phyloP scores from a whole-genome alignment of 2,797 vertebrate genomes.

The Galago senegalensis region DNA sequence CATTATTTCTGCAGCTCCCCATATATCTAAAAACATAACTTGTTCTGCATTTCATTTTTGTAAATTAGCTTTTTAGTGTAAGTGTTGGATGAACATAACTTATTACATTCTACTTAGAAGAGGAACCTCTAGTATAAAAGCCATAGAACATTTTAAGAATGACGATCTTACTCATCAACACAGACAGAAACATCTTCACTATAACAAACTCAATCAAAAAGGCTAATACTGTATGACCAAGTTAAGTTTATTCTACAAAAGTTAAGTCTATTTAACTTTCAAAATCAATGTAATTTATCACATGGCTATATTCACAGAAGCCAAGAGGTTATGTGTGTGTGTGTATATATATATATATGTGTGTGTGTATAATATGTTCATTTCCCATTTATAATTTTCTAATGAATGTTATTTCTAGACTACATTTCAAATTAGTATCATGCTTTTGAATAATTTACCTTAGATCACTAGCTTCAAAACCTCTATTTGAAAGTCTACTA shows the following conservation, averaged over 20 bases:
- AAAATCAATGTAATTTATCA: conserved; percentile 49
- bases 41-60: conserved; percentile 4
- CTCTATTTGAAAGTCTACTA: background rate
- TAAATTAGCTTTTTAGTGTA: background rate
- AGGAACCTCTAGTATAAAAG: conserved; percentile 8
- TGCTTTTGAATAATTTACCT: conserved; percentile 42
- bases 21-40: background rate
- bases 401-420: conserved; percentile 6
- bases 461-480: conserved; percentile 36
- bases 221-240: conserved; percentile 10
- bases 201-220: conserved; percentile 26
- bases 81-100: background rate
- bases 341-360: no score
- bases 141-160: background rate
- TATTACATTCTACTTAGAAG: background rate
- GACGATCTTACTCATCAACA: background rate
- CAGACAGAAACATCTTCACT: conserved; percentile 24
- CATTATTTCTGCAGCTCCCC: background rate
- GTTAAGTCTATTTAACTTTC: conserved; percentile 38
- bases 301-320: background rate
- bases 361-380: background rate
- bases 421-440: conserved; percentile 13
- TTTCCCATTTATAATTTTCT: conserved; percentile 15
- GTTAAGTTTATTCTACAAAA: conserved; percentile 46
- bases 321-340: background rate